Conservation (phyloP, 2,888 invertebrate genomes). For the Oxystoma pomonae region DNA sequence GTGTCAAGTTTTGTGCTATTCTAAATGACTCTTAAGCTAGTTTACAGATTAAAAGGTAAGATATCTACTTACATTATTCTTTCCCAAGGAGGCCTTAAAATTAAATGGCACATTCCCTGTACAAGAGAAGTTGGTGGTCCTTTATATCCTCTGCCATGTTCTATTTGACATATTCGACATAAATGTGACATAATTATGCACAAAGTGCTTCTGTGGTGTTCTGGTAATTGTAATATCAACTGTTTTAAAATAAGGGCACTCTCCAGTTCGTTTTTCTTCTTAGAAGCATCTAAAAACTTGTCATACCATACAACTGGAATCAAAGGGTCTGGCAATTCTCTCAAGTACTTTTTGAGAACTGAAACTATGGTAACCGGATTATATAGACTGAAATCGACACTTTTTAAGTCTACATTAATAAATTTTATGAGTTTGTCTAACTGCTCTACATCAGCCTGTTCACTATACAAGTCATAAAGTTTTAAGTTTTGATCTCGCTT, state of each 20-base stretch:
- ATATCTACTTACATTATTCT: conserved; percentile 61
- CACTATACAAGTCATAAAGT: conserved; percentile 64
- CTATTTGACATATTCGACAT: conserved; percentile 65
- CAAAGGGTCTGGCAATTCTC: conserved; percentile 71
- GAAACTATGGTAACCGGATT: conserved; percentile 55
- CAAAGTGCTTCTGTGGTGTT: conserved; percentile 60
- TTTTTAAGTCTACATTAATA: conserved; percentile 47
- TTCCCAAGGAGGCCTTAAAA: conserved; percentile 73
- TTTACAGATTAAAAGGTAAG: too few species aligned
- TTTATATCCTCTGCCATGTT: conserved; percentile 58
- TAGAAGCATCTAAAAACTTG: conserved; percentile 58
- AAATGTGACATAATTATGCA: conserved; percentile 66
- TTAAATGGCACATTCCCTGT: conserved; percentile 68
- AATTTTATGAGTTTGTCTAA: conserved; percentile 54
- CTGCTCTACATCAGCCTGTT: conserved; percentile 57
- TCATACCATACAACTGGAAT: conserved; percentile 73
- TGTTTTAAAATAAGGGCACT: conserved; percentile 52
- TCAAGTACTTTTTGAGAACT: conserved; percentile 65
- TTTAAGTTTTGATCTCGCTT: conserved; percentile 51
- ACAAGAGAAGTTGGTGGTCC: conserved; percentile 64
- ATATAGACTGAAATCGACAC: conserved; percentile 49
- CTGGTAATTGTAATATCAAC: conserved; percentile 58
- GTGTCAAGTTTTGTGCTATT: too few species aligned
- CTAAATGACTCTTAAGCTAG: too few species aligned
- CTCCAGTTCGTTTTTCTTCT: conserved; percentile 50